Base-by-base conservation (phyloP, 2,113 vertebrate genomes). In the Alexandromys fortis region DNA sequence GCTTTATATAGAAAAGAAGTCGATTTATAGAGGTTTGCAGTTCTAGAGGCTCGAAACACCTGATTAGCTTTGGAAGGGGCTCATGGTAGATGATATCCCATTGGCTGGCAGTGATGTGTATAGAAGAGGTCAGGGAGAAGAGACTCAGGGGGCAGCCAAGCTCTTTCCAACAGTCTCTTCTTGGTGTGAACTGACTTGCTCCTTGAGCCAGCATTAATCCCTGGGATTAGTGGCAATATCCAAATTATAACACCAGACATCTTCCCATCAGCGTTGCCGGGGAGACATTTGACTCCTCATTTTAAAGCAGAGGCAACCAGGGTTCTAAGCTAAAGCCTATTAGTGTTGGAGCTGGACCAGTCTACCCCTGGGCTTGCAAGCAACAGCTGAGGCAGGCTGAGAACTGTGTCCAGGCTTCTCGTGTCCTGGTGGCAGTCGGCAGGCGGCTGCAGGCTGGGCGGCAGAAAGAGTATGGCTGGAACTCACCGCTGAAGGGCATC, bases 401-500 rank as follows among this genome's bases (percentile, higher is more conserved):
- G 49, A 35, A 1, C 33, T 77, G 38, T 75, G 22, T 38, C 67
- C 1, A 35, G 17, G 52, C 38, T 85, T 67, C 86, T 63, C 13
- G 0, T 19, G 86, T 86, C 61, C 77, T 86, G 92, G 67, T 17
- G 45, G 77, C 93, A 91, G 94, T n/a, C 5, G 81, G 81, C 76
- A 13, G 85, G 75, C 17, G 1, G 70, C 91, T 26, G 0, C 86
- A 92, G 97, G 91, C 94, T 55, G 77, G 94, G 81, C 14, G 3
- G 90, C 94, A 97, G 95, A 38, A 93, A 73, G 93, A 97, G 86
- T 90, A 81, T 77, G 75, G 82, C 86, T 94, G 92, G 95, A 92
- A 86, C 77, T 73, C 82, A 82, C 89, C 47, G 0, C 77, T 65
- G 35, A 94, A 96, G 91, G 86, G 38, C 81, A 11, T 91, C 94